Percentiles rank a stretch among this genome's conserved stretches.
These are phyloP conservation scores for Dicyrtomina minuta DNA, from an alignment of 2,888 invertebrate species.

Conservation along the genomic window DNA sequence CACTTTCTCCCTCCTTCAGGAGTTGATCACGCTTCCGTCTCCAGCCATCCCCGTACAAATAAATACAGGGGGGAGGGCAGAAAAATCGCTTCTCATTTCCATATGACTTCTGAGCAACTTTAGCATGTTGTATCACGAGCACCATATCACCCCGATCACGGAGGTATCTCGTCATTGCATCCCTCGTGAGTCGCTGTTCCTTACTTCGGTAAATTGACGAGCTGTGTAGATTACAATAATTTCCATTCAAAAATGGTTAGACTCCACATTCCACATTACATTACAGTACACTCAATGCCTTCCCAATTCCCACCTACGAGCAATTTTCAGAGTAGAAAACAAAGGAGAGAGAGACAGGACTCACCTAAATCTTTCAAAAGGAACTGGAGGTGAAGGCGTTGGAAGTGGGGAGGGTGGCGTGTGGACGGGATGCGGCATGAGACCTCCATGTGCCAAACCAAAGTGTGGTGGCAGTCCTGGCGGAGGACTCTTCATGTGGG, in stretches of 20 bases:
- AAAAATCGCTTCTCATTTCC: constrained; percentile 66
- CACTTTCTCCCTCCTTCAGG: constrained; percentile 53
- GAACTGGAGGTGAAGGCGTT: constrained; percentile 59
- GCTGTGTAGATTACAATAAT: constrained; percentile 34
- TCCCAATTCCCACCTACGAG: neutral
- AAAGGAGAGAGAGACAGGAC: no score
- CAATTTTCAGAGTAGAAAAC: no score
- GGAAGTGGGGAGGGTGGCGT: constrained; percentile 73
- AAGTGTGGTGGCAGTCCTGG: constrained; percentile 78
- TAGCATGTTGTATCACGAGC: constrained; percentile 62
- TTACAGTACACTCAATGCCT: neutral
- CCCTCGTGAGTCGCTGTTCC: constrained; percentile 79
- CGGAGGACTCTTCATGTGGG: constrained; percentile 52
- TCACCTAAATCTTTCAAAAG: constrained; percentile 56
- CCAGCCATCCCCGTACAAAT: constrained; percentile 63
- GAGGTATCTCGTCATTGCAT: constrained; percentile 95
- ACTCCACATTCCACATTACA: neutral
- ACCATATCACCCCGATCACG: constrained; percentile 93
- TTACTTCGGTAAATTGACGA: constrained; percentile 60
- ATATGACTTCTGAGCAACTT: constrained; percentile 65
- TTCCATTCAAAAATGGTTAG: neutral
- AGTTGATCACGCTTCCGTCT: constrained; percentile 59
- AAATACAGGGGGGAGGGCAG: constrained; percentile 65
- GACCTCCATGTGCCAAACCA: constrained; percentile 62
- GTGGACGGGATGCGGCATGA: constrained; percentile 69